Evolutionary conservation across 92 coral and sea anemone species (phyloP).

Genomic region (Diadumene lineata): DNA sequence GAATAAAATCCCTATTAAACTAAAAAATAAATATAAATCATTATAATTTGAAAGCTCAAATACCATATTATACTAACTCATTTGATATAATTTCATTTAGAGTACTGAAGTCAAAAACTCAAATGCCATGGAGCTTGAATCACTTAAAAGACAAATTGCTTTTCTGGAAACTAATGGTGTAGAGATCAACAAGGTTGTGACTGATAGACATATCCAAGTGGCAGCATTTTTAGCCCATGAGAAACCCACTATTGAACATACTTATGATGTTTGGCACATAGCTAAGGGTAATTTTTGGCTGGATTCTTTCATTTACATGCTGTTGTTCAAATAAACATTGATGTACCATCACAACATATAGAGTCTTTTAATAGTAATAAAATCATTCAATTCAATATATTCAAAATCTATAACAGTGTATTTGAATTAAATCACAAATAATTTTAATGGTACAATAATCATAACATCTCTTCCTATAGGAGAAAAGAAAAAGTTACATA

Average conservation of each 20-base stretch:
- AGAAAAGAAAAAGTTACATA: conserved; percentile 28
- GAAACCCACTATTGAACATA: conserved; percentile 29
- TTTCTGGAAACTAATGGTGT: conserved; percentile 21
- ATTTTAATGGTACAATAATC: too few species aligned
- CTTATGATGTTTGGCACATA: conserved; percentile 41
- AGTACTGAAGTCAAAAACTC: conserved; percentile 47
- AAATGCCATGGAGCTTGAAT: conserved; percentile 42
- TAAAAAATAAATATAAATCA: background rate
- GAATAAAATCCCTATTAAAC: too few species aligned
- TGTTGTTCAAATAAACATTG: too few species aligned
- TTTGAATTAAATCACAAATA: background rate
- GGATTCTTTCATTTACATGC: too few species aligned
- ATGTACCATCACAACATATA: too few species aligned
- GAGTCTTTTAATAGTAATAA: too few species aligned
- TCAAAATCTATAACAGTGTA: background rate
- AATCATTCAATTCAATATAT: too few species aligned
- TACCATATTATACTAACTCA: background rate
- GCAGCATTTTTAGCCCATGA: conserved; percentile 25
- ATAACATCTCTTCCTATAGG: background rate
- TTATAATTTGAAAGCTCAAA: background rate
- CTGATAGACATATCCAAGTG: conserved; percentile 46
- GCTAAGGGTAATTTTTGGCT: conserved; percentile 34
- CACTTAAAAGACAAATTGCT: conserved; percentile 41
- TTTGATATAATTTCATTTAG: conserved; percentile 18
- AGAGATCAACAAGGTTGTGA: conserved; percentile 34